Percentiles rank a stretch among this genome's conserved stretches.
Evolutionary conservation across 1,140 invertebrate genomes (phyloP).

Genomic region (Pogonus chalceus): DNA sequence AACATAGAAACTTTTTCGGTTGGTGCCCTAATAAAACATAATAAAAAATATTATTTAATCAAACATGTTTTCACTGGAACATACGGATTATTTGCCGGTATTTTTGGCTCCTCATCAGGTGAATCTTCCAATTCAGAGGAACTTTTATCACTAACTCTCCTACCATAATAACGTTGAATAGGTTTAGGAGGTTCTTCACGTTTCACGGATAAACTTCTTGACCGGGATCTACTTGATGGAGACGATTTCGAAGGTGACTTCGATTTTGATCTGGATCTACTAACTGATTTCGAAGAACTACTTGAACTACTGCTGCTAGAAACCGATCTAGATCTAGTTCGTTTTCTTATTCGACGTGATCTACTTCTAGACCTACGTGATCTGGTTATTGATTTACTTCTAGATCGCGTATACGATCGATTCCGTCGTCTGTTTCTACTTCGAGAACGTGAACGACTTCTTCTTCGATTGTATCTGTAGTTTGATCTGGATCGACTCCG

Average conservation of each 20-base stretch:
- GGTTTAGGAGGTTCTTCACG: slow-evolving; percentile 31
- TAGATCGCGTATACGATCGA: slow-evolving; percentile 35
- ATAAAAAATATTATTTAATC: slow-evolving; percentile 1
- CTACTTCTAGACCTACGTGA: slow-evolving; percentile 30
- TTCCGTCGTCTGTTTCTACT: slow-evolving; percentile 34
- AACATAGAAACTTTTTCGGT: slow-evolving; percentile 18
- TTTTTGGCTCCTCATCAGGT: slow-evolving; percentile 25
- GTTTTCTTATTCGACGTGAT: slow-evolving; percentile 18
- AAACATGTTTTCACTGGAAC: slow-evolving; percentile 10
- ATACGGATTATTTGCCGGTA: slow-evolving; percentile 19
- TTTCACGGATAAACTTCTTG: slow-evolving; percentile 24
- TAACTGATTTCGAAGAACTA: slow-evolving; percentile 14
- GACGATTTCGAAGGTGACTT: slow-evolving; percentile 10
- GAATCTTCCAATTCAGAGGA: slow-evolving; percentile 31
- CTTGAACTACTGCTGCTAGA: slow-evolving; percentile 25
- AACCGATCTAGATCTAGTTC: slow-evolving; percentile 18
- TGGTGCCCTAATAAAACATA: slow-evolving; percentile 10
- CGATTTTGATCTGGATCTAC: slow-evolving; percentile 9
- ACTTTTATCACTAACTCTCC: slow-evolving; percentile 46
- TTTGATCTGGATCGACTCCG: slow-evolving; percentile 36
- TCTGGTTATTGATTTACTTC: slow-evolving; percentile 33
- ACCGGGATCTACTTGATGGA: slow-evolving; percentile 23
- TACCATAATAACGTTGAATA: slow-evolving; percentile 52
- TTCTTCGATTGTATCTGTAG: slow-evolving; percentile 25
- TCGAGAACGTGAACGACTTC: slow-evolving; percentile 33